phyloP scores from a whole-genome alignment of 2,888 invertebrate genomes.

The Aporophyla nigra region DNA sequence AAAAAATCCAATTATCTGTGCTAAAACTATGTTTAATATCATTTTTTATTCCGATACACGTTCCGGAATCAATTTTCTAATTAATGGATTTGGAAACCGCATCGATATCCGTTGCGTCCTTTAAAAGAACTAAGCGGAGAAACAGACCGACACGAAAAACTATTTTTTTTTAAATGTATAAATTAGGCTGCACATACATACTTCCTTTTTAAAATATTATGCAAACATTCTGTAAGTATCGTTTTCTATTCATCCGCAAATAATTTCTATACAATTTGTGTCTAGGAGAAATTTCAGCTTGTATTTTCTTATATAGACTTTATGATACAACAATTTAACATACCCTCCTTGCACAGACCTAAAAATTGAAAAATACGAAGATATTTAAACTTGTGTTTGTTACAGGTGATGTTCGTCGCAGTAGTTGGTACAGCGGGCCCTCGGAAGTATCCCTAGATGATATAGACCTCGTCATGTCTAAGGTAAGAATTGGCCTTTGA shows the following conservation, averaged over 20 bases:
- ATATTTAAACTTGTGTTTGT: slow-evolving; percentile 9
- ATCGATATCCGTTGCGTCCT: not conserved
- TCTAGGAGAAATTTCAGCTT: not conserved
- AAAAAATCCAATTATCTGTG: not conserved
- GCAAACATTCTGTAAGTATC: too few species aligned
- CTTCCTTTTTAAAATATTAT: not conserved
- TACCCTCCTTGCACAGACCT: not conserved
- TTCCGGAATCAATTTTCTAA: too few species aligned
- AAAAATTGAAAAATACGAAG: not conserved
- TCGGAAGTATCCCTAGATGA: slow-evolving; percentile 86
- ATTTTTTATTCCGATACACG: not conserved
- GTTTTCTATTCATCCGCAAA: not conserved
- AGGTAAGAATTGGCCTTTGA: slow-evolving; percentile 72
- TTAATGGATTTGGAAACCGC: not conserved
- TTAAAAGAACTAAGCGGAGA: not conserved
- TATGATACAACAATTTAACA: not conserved
- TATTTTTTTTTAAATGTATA: not conserved
- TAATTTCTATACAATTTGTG: not conserved
- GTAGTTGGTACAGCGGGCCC: slow-evolving; percentile 87
- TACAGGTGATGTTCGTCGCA: slow-evolving; percentile 81
- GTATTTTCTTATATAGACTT: not conserved
- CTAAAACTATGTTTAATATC: not conserved
- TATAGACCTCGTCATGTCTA: slow-evolving; percentile 85
- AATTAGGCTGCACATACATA: too few species aligned
- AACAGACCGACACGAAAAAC: not conserved